Conservation (phyloP, 2,888 invertebrate genomes). For the Tenthredo notha region DNA sequence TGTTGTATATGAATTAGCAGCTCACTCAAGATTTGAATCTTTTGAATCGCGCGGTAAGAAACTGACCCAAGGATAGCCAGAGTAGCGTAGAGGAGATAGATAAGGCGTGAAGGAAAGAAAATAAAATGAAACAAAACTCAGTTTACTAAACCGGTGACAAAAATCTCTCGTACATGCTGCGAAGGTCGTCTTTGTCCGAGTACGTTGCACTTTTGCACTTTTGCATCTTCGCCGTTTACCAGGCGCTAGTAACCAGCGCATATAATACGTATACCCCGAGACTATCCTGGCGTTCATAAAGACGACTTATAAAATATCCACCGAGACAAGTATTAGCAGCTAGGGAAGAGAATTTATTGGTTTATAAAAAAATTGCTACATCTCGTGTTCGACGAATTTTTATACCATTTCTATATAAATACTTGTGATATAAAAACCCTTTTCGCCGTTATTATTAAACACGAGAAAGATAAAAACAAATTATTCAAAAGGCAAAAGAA, state of each 20-base stretch:
- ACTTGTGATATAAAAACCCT: neutral
- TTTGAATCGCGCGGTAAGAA: slow-evolving; percentile 4
- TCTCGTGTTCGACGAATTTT: neutral
- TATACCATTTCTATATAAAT: neutral
- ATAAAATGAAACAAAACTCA: neutral
- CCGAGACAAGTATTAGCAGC: neutral
- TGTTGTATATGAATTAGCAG: neutral
- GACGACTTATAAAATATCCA: neutral
- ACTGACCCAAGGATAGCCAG: neutral
- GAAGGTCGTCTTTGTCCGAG: slow-evolving; percentile 50
- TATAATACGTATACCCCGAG: neutral
- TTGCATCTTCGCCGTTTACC: slow-evolving; percentile 28
- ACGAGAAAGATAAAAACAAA: neutral
- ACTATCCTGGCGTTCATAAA: neutral
- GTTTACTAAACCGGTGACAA: slow-evolving; percentile 28
- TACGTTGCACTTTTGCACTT: slow-evolving; percentile 35
- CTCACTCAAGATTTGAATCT: neutral
- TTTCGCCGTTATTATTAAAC: neutral
- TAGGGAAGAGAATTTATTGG: neutral
- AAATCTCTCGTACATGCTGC: neutral
- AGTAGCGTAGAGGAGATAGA: neutral
- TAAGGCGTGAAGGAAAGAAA: neutral
- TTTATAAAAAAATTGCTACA: neutral
- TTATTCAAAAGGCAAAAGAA: neutral
- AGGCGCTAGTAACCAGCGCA: neutral